phyloP scores from a whole-genome alignment of 2,888 invertebrate species.

The Chloroclysta siterata region DNA sequence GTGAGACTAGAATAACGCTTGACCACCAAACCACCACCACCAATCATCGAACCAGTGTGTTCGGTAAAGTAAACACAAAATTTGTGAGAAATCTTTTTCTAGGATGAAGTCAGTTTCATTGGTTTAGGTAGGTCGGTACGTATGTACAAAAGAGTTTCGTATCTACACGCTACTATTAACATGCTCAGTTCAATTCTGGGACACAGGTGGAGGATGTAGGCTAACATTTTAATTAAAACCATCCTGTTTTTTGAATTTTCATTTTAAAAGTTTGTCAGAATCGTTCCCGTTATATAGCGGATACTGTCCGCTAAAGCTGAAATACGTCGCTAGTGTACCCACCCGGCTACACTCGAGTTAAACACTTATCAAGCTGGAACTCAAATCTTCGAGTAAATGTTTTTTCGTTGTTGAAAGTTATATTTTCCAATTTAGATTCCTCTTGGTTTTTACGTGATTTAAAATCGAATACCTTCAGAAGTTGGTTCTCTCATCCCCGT shows the following conservation, averaged over 20 bases:
- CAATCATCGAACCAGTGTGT: no score
- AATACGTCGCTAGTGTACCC: background rate
- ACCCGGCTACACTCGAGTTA: no score
- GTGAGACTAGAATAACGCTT: no score
- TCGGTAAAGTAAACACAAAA: no score
- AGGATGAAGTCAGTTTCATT: no score
- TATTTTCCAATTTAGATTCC: no score
- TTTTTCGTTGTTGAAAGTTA: no score
- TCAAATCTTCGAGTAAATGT: no score
- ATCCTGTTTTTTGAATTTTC: conserved; percentile 42
- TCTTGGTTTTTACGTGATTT: no score
- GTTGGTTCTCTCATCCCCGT: background rate
- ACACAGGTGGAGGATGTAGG: conserved; percentile 42
- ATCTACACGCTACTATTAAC: conserved; percentile 1
- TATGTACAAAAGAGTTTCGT: conserved; percentile 6
- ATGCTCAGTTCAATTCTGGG: conserved; percentile 11
- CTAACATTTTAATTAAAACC: conserved; percentile 46
- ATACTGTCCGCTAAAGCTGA: conserved; percentile 15
- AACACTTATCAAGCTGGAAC: background rate
- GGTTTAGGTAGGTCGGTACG: background rate
- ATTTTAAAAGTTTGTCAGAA: conserved; percentile 36
- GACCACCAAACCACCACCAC: no score
- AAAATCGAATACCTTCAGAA: no score
- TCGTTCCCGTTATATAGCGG: conserved; percentile 19
- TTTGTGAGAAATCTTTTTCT: no score